Evolutionary conservation across 2,888 invertebrate genomes (phyloP).

Genomic region (Calephelis perditalis): DNA sequence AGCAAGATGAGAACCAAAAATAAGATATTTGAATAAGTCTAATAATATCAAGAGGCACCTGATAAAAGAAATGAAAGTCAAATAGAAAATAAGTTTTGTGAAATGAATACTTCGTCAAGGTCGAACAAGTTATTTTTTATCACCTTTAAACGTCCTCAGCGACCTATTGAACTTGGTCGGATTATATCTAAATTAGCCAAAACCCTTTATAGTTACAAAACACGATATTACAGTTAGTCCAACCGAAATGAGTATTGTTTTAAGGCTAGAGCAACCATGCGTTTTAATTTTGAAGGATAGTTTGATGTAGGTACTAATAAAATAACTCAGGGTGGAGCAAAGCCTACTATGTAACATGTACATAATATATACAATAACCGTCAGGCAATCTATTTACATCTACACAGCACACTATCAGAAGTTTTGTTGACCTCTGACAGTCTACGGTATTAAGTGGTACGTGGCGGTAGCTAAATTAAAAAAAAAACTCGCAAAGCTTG

Average conservation of each 20-base stretch:
- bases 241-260: neutral
- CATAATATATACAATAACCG: too few species aligned
- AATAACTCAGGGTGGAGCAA: too few species aligned
- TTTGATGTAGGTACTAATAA: too few species aligned
- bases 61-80: neutral
- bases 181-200: neutral
- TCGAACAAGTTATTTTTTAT: neutral
- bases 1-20: neutral
- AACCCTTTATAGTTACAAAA: neutral
- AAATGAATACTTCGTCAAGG: neutral
- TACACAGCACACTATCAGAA: too few species aligned
- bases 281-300: neutral
- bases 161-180: neutral
- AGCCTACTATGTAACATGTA: too few species aligned
- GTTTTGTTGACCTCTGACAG: too few species aligned
- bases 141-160: neutral
- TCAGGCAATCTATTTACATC: too few species aligned
- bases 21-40: neutral
- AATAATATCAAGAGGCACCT: neutral
- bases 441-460: too few species aligned
- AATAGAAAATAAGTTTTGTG: neutral
- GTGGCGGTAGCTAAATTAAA: too few species aligned
- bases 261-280: neutral
- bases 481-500: too few species aligned
- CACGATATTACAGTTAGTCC: neutral